Base-by-base conservation (phyloP, 2,113 vertebrate species). In the Nestor notabilis region DNA sequence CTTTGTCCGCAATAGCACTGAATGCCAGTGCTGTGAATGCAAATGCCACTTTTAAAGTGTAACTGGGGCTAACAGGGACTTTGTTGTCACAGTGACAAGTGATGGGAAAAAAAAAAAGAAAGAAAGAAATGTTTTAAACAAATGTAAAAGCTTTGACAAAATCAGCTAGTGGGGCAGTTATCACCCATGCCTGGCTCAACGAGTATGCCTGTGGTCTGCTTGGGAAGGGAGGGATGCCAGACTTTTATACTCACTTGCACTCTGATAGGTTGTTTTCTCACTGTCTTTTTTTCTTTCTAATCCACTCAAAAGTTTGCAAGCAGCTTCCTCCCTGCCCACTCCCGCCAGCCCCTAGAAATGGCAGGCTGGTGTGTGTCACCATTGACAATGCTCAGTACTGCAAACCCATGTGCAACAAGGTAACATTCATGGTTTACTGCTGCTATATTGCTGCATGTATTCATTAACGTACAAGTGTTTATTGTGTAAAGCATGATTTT, bases 321-420 rank as follows among this genome's bases (percentile, higher is more conserved):
- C 84, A 35, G 61, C 70, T 96, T 1, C 37, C 3, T 5, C 27
- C 53, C 0, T 99, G 99, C 87, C 74, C 95, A 0, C 44, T 24
- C 6, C 94, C 98, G 0, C 18, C 55, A 28, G 95, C 97, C 24
- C 98, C 97, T 1, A 68, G 41, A 9, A 97, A 98, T 0, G 98
- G 98, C 16, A 98, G 98, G 0, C 66, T 99, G 65, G 95, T 88
- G 11, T 99, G 98, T 69, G 95, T 94, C 75, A 97, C 95, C 13
- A 68, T 96, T 5, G 70, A 33, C 12, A 19, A 17, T 2, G 64
- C 49, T 14, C 95, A 95, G 58, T 98, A 96, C 97, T 99, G 99
- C 98, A 99, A 99, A 96, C 98, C 98, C 47, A 94, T 99, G 95
- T 99, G 99, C 95, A 98, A 98, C 80, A 1, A 98, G 90, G 98